Evolutionary conservation across 2,888 invertebrate species (phyloP).

Genomic region (Villa cingulata): DNA sequence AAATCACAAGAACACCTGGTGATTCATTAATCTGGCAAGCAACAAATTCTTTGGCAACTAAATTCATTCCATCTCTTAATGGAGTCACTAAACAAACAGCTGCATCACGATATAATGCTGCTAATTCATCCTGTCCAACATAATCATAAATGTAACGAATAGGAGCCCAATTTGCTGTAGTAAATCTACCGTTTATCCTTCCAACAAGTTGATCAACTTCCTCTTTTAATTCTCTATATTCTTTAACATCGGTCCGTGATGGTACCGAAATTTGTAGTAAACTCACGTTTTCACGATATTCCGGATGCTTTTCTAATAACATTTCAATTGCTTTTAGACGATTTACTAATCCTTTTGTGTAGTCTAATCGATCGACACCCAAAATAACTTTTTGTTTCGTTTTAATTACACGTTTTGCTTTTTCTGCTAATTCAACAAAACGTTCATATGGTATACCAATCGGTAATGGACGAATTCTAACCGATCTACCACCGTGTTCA

Average conservation of each 20-base stretch:
- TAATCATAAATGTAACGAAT: slow-evolving; percentile 78
- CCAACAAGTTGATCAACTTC: slow-evolving; percentile 81
- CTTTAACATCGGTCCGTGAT: slow-evolving; percentile 77
- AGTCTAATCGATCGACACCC: slow-evolving; percentile 80
- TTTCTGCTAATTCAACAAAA: slow-evolving; percentile 67
- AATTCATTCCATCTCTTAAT: slow-evolving; percentile 78
- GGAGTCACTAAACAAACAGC: slow-evolving; percentile 81
- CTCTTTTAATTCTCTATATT: slow-evolving; percentile 79
- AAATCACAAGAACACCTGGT: slow-evolving; percentile 75
- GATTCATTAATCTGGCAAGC: slow-evolving; percentile 80
- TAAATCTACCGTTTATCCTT: slow-evolving; percentile 74
- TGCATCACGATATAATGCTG: slow-evolving; percentile 75
- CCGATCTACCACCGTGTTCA: slow-evolving; percentile 75
- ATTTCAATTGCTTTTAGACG: slow-evolving; percentile 71
- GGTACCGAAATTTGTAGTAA: slow-evolving; percentile 78
- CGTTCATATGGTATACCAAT: slow-evolving; percentile 82
- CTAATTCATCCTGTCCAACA: slow-evolving; percentile 72
- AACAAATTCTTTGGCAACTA: slow-evolving; percentile 85
- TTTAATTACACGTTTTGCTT: slow-evolving; percentile 50
- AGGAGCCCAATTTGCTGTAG: slow-evolving; percentile 85
- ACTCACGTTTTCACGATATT: slow-evolving; percentile 68
- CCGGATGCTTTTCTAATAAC: slow-evolving; percentile 67
- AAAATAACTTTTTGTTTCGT: slow-evolving; percentile 69
- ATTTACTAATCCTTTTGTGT: slow-evolving; percentile 80
- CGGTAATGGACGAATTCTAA: slow-evolving; percentile 69